Conservation (phyloP, 2,888 invertebrate species). For the Bembecia ichneumoniformis region DNA sequence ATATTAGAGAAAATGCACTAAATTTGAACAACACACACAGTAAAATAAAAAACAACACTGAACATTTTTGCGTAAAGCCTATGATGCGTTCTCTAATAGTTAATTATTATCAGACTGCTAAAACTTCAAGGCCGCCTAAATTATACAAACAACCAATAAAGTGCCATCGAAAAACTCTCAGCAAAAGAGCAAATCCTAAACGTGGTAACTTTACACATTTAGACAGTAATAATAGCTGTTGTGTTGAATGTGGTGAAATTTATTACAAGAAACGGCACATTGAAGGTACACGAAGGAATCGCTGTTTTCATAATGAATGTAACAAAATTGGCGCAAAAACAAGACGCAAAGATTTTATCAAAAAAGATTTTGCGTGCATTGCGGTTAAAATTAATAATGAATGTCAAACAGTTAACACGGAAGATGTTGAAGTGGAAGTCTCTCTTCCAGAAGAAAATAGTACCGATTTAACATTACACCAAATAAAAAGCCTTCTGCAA, state of each 20-base stretch:
- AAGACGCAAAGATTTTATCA: slow-evolving; percentile 3
- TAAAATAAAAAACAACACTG: slow-evolving; percentile 18
- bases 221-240: slow-evolving; percentile 26
- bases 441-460: slow-evolving; percentile 22
- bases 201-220: background rate
- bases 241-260: slow-evolving; percentile 32
- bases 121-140: background rate
- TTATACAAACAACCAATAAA: background rate
- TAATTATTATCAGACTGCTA: background rate
- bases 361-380: slow-evolving; percentile 30
- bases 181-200: background rate
- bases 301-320: background rate
- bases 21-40: background rate
- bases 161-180: background rate
- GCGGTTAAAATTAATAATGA: slow-evolving; percentile 24
- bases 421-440: slow-evolving; percentile 17
- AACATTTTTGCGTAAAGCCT: slow-evolving; percentile 21
- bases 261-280: slow-evolving; percentile 13
- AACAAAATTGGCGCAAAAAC: background rate
- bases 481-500: slow-evolving; percentile 53
- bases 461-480: slow-evolving; percentile 44
- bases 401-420: slow-evolving; percentile 28
- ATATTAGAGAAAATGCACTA: slow-evolving; percentile 6
- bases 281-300: slow-evolving; percentile 8
- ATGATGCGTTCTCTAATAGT: background rate